Conservation (phyloP, 2,888 invertebrate species). For the Hydroisotoma schaefferi region DNA sequence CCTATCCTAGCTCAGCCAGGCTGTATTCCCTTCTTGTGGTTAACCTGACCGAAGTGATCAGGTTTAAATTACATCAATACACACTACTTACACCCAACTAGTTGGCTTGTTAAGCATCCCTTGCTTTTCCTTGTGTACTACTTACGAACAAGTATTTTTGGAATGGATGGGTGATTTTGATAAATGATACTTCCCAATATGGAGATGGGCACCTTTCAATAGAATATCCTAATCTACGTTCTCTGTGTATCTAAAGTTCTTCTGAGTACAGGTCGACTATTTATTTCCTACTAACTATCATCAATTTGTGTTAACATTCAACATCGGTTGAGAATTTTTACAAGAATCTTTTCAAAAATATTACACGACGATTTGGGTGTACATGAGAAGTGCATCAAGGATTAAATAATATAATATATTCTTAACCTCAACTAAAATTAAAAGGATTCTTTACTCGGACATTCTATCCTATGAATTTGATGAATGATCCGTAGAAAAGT, state of each 20-base stretch:
- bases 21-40: not conserved
- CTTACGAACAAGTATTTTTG: too few species aligned
- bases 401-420: too few species aligned
- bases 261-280: too few species aligned
- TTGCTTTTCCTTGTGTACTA: not conserved
- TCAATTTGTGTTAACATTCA: conserved; percentile 2
- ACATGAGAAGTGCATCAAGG: too few species aligned
- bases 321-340: too few species aligned
- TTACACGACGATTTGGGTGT: too few species aligned
- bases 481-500: conserved; percentile 11
- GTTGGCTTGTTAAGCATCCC: conserved; percentile 5
- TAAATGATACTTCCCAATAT: conserved; percentile 11
- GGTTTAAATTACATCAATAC: conserved; percentile 5
- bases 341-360: too few species aligned
- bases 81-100: not conserved
- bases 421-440: too few species aligned
- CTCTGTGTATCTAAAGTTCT: too few species aligned
- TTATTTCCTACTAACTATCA: not conserved
- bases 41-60: not conserved
- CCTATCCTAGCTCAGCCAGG: not conserved
- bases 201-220: conserved; percentile 7
- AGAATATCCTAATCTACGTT: too few species aligned
- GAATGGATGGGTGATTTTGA: conserved; percentile 12
- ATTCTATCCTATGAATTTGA: conserved; percentile 2
- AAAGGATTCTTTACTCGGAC: not conserved